Evolutionary conservation across 2,113 vertebrate species (phyloP).

Genomic region (Archilochus colubris): DNA sequence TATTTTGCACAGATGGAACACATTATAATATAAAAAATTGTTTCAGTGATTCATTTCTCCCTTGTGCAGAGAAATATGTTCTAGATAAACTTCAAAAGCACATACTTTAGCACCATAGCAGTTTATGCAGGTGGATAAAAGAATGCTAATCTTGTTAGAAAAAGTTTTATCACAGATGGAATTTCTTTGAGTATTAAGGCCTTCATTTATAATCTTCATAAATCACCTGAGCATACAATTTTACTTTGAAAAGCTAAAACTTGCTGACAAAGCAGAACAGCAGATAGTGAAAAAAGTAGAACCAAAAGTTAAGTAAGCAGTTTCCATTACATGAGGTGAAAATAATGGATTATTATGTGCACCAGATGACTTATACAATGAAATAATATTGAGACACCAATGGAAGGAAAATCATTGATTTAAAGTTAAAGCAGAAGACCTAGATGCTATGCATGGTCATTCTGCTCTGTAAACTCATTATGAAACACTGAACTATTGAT

Average conservation of each 20-base stretch:
- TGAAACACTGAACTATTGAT: not conserved
- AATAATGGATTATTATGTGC: not conserved
- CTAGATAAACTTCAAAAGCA: constrained; percentile 28
- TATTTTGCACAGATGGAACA: constrained; percentile 20
- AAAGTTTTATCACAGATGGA: not conserved
- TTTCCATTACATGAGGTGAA: not conserved
- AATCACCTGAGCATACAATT: not conserved
- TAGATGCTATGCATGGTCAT: not conserved
- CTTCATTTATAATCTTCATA: constrained; percentile 29
- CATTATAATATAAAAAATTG: constrained; percentile 4
- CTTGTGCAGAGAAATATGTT: not conserved
- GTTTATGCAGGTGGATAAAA: constrained; percentile 14
- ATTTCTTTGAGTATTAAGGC: not conserved
- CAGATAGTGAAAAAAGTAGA: not conserved
- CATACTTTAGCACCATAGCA: not conserved
- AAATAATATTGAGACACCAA: not conserved
- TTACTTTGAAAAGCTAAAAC: not conserved
- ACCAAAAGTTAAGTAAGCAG: not conserved
- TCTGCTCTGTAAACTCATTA: not conserved
- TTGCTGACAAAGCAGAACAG: not conserved
- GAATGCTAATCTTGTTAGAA: constrained; percentile 22
- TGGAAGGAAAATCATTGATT: not conserved
- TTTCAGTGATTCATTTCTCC: not conserved
- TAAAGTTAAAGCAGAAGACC: not conserved
- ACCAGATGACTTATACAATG: not conserved